A percentile compares a stretch with the other conserved stretches of the same genome.
phyloP scores from a whole-genome alignment of 2,797 vertebrate genomes.

The Coregonus ussuriensis region DNA sequence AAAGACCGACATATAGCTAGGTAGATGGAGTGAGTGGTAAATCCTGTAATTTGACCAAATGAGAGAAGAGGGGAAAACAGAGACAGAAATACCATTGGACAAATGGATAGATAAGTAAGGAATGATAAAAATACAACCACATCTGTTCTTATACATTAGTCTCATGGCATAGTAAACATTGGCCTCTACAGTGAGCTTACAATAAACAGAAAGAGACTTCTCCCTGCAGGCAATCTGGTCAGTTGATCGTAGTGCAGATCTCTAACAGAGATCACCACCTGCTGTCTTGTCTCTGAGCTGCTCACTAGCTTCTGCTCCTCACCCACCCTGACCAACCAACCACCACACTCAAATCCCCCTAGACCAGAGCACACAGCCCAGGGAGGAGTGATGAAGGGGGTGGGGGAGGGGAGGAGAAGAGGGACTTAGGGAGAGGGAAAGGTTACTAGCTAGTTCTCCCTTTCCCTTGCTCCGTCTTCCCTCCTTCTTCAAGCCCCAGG shows the following conservation, averaged over 20 bases:
- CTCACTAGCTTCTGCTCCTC: not conserved
- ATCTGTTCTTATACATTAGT: not conserved
- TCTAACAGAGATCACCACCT: conserved; percentile 42
- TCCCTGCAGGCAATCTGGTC: conserved; percentile 30
- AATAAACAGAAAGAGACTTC: not conserved
- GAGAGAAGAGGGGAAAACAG: not conserved
- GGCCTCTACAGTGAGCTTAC: not conserved
- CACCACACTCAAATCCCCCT: conserved; percentile 20
- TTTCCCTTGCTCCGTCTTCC: not conserved
- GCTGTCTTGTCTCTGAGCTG: conserved; percentile 29
- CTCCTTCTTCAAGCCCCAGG: not conserved
- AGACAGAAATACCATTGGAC: not conserved
- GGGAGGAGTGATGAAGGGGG: conserved; percentile 2
- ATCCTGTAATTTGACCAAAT: not conserved
- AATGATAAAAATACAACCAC: not conserved
- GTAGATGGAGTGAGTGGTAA: not conserved
- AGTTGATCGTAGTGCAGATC: conserved; percentile 22
- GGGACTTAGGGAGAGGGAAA: not conserved
- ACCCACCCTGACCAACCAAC: conserved; percentile 10
- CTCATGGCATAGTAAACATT: not conserved
- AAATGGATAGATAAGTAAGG: not conserved
- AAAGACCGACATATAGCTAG: not conserved
- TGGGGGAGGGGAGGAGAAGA: not conserved
- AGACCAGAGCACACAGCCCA: conserved; percentile 11
- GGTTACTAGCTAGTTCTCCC: not conserved